A percentile compares a stretch with the other conserved stretches of the same genome.
Conservation (phyloP, 2,888 invertebrate genomes). For the Trichopoda pennipes region DNA sequence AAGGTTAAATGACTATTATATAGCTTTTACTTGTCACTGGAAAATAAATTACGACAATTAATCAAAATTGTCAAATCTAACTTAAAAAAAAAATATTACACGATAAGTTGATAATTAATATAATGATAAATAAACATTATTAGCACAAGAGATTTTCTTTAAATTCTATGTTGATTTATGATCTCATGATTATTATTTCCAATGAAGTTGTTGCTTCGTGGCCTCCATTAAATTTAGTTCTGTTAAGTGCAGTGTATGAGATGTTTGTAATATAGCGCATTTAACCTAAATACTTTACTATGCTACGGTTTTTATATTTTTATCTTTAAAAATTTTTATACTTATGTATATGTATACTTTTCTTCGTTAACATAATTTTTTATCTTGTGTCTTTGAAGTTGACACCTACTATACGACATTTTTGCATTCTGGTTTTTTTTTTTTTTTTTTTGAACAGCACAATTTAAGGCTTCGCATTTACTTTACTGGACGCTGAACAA, state of each 20-base stretch:
- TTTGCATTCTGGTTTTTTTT: constrained; percentile 36
- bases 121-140: too few relatives aligned
- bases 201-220: neutral
- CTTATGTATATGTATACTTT: neutral
- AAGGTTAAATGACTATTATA: constrained; percentile 31
- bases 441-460: constrained; percentile 41
- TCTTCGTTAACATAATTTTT: neutral
- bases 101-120: neutral
- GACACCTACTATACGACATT: constrained; percentile 65
- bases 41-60: constrained; percentile 46
- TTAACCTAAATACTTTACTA: constrained; percentile 58
- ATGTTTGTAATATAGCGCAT: constrained; percentile 45
- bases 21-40: constrained; percentile 47
- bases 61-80: constrained; percentile 52
- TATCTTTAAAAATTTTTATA: neutral
- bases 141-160: too few relatives aligned
- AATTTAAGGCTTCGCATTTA: constrained; percentile 47
- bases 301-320: too few relatives aligned
- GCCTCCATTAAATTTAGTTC: neutral
- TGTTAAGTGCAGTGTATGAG: constrained; percentile 36
- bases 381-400: constrained; percentile 42
- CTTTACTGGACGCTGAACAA: constrained; percentile 45
- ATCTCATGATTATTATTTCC: too few relatives aligned
- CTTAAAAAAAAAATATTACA: neutral
- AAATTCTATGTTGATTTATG: too few relatives aligned